Conservation (phyloP, 2,797 vertebrate species). For the Sebastolobus alascanus region DNA sequence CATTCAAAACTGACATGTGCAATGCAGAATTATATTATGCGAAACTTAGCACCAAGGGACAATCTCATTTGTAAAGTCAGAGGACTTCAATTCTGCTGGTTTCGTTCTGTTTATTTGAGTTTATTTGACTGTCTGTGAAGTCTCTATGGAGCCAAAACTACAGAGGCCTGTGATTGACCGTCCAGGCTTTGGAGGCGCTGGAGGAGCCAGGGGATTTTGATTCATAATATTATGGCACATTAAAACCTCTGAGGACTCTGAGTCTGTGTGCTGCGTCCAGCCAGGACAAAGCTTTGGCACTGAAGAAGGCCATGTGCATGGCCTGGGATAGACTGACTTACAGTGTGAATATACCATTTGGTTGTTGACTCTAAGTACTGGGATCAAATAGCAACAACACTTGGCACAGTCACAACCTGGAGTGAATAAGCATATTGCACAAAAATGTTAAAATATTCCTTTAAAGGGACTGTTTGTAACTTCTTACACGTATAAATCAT, state of each 20-base stretch:
- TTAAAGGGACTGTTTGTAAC: too few species aligned
- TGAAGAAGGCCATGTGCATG: too few species aligned
- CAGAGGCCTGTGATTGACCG: slow-evolving; percentile 1
- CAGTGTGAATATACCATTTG: background rate
- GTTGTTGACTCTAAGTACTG: background rate
- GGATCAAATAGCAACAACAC: background rate
- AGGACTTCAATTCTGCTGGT: background rate
- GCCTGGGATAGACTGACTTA: background rate
- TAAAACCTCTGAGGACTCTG: slow-evolving; percentile 3
- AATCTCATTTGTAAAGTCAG: background rate
- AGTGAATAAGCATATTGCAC: background rate
- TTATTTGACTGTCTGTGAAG: background rate
- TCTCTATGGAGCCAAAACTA: background rate
- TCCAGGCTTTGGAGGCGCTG: slow-evolving; percentile 11
- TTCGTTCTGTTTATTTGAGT: background rate
- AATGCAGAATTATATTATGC: background rate
- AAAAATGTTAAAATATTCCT: background rate
- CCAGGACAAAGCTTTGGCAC: slow-evolving; percentile 6
- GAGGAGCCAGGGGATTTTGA: slow-evolving; percentile 16
- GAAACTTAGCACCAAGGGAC: background rate
- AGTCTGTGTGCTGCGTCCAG: background rate
- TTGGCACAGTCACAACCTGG: background rate
- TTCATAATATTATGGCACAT: slow-evolving; percentile 12
- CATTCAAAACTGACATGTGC: background rate
- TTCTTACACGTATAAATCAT: too few species aligned